Conservation (phyloP, 1,140 invertebrate species). For the Drosophila carrolli region DNA sequence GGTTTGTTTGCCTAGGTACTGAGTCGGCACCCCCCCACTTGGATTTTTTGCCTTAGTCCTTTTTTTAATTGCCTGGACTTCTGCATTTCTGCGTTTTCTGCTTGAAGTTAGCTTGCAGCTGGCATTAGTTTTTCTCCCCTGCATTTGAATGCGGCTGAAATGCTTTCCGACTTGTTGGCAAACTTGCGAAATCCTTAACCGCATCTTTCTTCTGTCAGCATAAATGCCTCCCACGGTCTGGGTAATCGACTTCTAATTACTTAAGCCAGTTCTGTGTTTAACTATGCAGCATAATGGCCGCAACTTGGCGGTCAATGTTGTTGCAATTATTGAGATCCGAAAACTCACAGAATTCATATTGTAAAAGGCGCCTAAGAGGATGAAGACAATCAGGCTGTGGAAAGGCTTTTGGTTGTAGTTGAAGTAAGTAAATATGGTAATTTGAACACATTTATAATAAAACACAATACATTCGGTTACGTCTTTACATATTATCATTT, state of each 20-base stretch:
- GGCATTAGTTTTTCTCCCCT: constrained; percentile 57
- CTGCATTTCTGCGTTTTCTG: constrained; percentile 54
- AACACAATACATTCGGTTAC: too few relatives aligned
- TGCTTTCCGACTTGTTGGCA: constrained; percentile 68
- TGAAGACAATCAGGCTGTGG: too few relatives aligned
- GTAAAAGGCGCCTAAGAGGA: too few relatives aligned
- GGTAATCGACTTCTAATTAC: constrained; percentile 75
- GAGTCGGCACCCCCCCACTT: constrained; percentile 6
- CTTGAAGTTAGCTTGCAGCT: constrained; percentile 63
- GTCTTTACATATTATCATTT: too few relatives aligned
- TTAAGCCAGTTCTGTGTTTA: constrained; percentile 60
- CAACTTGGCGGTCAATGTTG: constrained; percentile 40
- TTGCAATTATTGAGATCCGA: constrained; percentile 55
- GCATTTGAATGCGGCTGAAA: constrained; percentile 72
- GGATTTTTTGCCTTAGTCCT: constrained; percentile 34
- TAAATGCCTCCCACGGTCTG: constrained; percentile 20
- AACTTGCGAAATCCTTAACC: constrained; percentile 29
- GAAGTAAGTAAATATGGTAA: too few relatives aligned
- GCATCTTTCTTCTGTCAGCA: neutral
- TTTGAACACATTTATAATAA: too few relatives aligned
- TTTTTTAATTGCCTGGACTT: constrained; percentile 75
- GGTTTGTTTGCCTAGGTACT: constrained; percentile 32
- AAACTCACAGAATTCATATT: constrained; percentile 8
- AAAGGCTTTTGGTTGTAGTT: too few relatives aligned
- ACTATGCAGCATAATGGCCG: constrained; percentile 59